These are phyloP conservation scores for Empidonax alnorum DNA, from an alignment of 2,113 vertebrate genomes.

Conservation along the genomic window DNA sequence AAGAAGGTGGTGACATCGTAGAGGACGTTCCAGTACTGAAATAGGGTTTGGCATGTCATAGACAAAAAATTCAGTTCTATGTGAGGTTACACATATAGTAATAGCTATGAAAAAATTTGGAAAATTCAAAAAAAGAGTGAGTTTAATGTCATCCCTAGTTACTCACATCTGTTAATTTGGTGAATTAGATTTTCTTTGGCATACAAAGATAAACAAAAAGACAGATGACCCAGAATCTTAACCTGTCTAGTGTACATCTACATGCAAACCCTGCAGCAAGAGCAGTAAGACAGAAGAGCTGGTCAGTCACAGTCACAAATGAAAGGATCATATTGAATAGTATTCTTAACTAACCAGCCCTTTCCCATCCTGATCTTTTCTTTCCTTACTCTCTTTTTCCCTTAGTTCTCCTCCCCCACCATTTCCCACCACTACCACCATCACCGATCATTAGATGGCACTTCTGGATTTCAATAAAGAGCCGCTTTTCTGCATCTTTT, in stretches of 20 bases:
- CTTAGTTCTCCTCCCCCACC: background rate
- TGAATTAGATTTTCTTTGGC: background rate
- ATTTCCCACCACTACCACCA: background rate
- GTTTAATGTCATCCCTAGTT: background rate
- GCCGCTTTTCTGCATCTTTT: background rate
- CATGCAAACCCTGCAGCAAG: background rate
- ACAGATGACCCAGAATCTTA: background rate
- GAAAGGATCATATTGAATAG: background rate
- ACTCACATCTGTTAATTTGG: background rate
- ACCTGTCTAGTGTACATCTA: background rate
- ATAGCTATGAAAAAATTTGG: background rate
- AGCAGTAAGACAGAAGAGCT: background rate
- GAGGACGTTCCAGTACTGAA: background rate
- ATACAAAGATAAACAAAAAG: background rate
- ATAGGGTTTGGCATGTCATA: background rate
- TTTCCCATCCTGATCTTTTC: background rate
- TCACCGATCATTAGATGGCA: rapidly evolving
- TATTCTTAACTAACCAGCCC: background rate
- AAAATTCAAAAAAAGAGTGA: background rate
- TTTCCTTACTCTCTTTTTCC: background rate
- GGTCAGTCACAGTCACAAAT: background rate
- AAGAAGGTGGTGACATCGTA: background rate
- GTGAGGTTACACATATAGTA: background rate
- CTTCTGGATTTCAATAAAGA: background rate
- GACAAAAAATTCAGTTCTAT: background rate